Conservation (phyloP, 2,797 vertebrate genomes). For the Acipenser transmontanus region DNA sequence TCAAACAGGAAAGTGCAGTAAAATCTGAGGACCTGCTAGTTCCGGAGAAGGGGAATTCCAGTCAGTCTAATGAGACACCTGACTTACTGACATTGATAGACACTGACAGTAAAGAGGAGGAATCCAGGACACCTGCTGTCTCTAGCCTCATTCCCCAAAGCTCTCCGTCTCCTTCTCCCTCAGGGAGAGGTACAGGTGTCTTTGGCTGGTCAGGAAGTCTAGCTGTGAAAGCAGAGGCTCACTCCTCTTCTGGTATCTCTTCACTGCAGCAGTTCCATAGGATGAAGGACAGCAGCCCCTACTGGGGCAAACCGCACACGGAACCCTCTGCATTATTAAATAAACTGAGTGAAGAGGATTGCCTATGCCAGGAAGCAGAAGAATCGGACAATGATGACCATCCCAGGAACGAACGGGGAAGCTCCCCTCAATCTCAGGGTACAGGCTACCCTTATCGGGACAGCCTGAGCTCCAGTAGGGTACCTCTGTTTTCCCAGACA, state of each 20-base stretch:
- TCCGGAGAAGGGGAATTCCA: not conserved
- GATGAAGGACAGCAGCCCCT: constrained; percentile 31
- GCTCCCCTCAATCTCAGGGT: constrained; percentile 39
- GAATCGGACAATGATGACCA: not conserved
- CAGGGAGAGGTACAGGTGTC: constrained; percentile 43
- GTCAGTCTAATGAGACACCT: not conserved
- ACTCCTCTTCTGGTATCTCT: constrained; percentile 26
- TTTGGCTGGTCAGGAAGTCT: constrained; percentile 62
- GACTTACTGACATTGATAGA: not conserved
- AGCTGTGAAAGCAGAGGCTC: constrained; percentile 26
- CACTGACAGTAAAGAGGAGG: constrained; percentile 12
- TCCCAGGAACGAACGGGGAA: no score
- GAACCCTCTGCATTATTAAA: not conserved
- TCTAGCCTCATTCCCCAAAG: constrained; percentile 36
- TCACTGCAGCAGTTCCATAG: constrained; percentile 59
- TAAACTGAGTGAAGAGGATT: not conserved
- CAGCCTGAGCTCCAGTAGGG: constrained; percentile 13
- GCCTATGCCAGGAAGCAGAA: constrained; percentile 13
- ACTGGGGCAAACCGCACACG: constrained; percentile 11
- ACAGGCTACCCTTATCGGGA: constrained; percentile 49
- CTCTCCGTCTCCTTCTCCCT: constrained; percentile 19
- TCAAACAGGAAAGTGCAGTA: constrained; percentile 18
- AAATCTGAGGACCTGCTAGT: constrained; percentile 17
- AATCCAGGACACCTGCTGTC: constrained; percentile 21
- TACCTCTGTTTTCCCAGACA: constrained; percentile 23